These are phyloP conservation scores for Oxytorus armatus DNA, from an alignment of 2,888 invertebrate species.

Conservation along the genomic window DNA sequence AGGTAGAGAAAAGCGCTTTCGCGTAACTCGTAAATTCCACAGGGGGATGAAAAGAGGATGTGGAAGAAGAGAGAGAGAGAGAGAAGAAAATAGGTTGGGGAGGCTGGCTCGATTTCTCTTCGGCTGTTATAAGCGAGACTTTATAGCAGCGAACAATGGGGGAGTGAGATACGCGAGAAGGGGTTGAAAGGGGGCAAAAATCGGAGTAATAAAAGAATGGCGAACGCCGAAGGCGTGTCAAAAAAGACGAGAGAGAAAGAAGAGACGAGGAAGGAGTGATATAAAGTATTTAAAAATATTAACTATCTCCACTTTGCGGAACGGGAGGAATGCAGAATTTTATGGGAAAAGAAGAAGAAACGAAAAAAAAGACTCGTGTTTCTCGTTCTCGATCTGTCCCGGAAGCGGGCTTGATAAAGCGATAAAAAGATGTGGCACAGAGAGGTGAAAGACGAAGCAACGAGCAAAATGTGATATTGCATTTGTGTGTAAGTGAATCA, in stretches of 20 bases:
- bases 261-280: slow-evolving; percentile 39
- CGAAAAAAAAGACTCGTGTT: background rate
- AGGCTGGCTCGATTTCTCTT: slow-evolving; percentile 64
- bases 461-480: slow-evolving; percentile 45
- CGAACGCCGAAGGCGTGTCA: slow-evolving; percentile 13
- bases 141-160: slow-evolving; percentile 24
- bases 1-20: slow-evolving; percentile 64
- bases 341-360: slow-evolving; percentile 7
- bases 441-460: slow-evolving; percentile 26
- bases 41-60: slow-evolving; percentile 50
- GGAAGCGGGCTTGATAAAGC: slow-evolving; percentile 21
- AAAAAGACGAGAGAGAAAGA: slow-evolving; percentile 16
- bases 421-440: slow-evolving; percentile 36
- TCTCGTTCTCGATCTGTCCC: background rate
- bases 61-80: slow-evolving; percentile 29
- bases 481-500: slow-evolving; percentile 47
- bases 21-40: slow-evolving; percentile 72
- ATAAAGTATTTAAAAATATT: slow-evolving; percentile 76
- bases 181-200: slow-evolving; percentile 41
- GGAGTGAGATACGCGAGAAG: slow-evolving; percentile 26
- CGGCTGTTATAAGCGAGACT: slow-evolving; percentile 57
- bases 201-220: slow-evolving; percentile 68
- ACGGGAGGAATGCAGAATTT: slow-evolving; percentile 15
- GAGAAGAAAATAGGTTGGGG: slow-evolving; percentile 68
- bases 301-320: slow-evolving; percentile 71